Evolutionary conservation across 2,113 vertebrate species (phyloP).

Genomic region (Empidonax alnorum): DNA sequence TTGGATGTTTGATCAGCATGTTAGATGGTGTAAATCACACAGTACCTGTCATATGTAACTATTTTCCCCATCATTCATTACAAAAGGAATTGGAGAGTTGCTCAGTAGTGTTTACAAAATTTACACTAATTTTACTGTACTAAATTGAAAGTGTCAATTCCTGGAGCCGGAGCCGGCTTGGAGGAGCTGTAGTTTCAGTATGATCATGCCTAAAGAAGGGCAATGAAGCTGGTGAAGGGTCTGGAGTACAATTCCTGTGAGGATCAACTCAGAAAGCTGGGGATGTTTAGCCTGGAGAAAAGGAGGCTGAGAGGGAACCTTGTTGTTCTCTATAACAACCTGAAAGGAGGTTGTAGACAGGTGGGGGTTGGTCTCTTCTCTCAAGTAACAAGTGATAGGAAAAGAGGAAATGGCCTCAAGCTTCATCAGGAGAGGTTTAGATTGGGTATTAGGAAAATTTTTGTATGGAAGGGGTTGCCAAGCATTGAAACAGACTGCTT

Average conservation of each 20-base stretch:
- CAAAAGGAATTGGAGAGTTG: neutral
- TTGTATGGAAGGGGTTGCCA: neutral
- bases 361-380: neutral
- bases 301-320: neutral
- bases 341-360: neutral
- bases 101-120: neutral
- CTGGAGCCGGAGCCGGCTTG: neutral
- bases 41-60: neutral
- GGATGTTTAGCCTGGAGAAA: neutral
- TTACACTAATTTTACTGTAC: neutral
- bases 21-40: neutral
- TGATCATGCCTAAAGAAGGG: neutral
- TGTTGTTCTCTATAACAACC: neutral
- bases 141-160: neutral
- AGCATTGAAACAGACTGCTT: neutral
- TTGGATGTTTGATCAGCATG: neutral
- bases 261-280: neutral
- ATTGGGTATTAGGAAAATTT: neutral
- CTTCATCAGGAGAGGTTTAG: neutral
- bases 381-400: neutral
- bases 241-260: neutral
- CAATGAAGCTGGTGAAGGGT: neutral
- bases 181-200: neutral
- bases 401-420: neutral
- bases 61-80: neutral